These are phyloP conservation scores for Centroberyx gerrardi DNA, from an alignment of 2,797 vertebrate species.

Conservation along the genomic window DNA sequence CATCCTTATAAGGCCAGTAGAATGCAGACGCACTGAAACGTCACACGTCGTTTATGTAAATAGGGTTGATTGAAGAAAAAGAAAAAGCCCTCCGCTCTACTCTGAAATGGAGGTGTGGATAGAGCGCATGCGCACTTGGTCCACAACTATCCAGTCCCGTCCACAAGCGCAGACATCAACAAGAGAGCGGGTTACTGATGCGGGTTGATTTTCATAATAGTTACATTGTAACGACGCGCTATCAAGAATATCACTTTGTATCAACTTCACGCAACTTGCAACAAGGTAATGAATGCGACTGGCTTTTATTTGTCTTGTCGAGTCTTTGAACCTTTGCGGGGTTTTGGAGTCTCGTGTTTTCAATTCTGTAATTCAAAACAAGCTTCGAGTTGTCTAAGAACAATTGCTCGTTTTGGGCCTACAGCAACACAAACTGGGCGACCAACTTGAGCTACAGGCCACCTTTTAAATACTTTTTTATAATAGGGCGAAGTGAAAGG, in stretches of 20 bases:
- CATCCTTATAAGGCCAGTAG: slow-evolving; percentile 96
- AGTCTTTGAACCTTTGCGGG: not conserved
- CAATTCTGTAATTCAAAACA: slow-evolving; percentile 58
- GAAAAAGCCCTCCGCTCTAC: slow-evolving; percentile 75
- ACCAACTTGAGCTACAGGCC: not conserved
- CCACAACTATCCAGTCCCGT: slow-evolving; percentile 87
- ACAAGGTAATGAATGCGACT: slow-evolving; percentile 68
- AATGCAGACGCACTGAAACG: slow-evolving; percentile 87
- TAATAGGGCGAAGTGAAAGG: slow-evolving; percentile 9
- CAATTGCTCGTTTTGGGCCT: slow-evolving; percentile 58
- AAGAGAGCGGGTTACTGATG: slow-evolving; percentile 83
- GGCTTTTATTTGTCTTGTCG: not conserved
- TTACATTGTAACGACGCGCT: slow-evolving; percentile 64
- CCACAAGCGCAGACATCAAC: slow-evolving; percentile 88
- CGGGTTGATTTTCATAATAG: slow-evolving; percentile 81
- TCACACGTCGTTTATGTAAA: slow-evolving; percentile 88
- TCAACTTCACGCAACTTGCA: slow-evolving; percentile 46
- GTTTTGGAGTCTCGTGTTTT: slow-evolving; percentile 45
- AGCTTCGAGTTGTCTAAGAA: slow-evolving; percentile 71
- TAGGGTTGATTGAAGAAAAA: slow-evolving; percentile 92
- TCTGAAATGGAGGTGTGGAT: slow-evolving; percentile 89
- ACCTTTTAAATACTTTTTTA: slow-evolving; percentile 8
- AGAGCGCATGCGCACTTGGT: slow-evolving; percentile 89
- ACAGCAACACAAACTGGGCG: slow-evolving; percentile 13
- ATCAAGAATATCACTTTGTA: slow-evolving; percentile 52